Base-by-base conservation (phyloP, 2,888 invertebrate species). In the Timema cristinae region DNA sequence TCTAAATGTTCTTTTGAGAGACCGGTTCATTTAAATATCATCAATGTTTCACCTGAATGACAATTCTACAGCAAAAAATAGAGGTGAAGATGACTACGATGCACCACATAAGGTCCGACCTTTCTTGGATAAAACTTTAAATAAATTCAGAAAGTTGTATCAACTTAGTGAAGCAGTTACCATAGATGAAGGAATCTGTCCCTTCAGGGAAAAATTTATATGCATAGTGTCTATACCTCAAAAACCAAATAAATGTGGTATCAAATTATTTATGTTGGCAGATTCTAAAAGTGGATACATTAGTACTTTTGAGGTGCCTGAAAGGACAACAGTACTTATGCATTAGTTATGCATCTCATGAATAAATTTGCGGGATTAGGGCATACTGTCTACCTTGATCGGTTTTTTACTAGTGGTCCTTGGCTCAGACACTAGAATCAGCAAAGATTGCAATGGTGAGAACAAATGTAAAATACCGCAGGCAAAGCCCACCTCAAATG, bases 241-340 rank as follows among this genome's bases (percentile, higher is more conserved):
- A 59, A 59, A 59, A 9, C 59, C 59, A 9, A n/a, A 59, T 5
- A 59, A 59, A 13, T 59, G n/a, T 59, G 59, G 59, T 8, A 59
- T 59, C 0, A 59, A 59, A 5, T 16, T 59, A 16, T 13, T 16
- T 32, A 59, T 7, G 9, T n/a, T 59, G 13, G 59, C 15, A 9
- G 9, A 59, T 59, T 15, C 59, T 16, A 59, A 59, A 59, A 13
- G 32, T 9, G 59, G 59, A n/a, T 59, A 59, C 59, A n/a, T 59
- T 16, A 16, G 59, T 32, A 59, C 10, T 59, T 59, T 59, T 59
- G 8, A n/a, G 32, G 32, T 59, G 5, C 16, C 6, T 16, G 9
- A 15, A 59, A 16, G 15, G 59, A 59, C 59, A 59, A 13, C 32
- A 59, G 59, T 59, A 5, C 15, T 59, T 7, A 0, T n/a, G 59